Evolutionary conservation across 1,140 invertebrate species (phyloP).

Genomic region (Oedothorax gibbosus): DNA sequence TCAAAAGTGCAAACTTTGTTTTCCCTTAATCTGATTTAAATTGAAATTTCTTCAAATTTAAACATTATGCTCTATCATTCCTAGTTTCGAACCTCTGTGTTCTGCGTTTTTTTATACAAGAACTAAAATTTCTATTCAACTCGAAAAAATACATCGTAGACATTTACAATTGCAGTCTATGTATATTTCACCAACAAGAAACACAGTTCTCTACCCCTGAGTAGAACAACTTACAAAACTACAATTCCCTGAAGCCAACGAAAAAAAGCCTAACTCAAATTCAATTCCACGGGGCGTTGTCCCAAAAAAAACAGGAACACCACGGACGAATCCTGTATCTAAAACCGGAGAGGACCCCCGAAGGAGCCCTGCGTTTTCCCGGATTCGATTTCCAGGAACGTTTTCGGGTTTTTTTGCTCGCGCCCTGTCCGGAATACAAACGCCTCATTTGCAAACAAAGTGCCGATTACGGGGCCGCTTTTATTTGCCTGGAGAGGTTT

Average conservation of each 20-base stretch:
- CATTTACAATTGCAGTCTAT: too few relatives aligned
- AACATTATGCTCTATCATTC: too few relatives aligned
- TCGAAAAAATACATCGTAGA: too few relatives aligned
- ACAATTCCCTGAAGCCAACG: background rate
- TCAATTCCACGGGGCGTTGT: background rate
- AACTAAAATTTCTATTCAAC: too few relatives aligned
- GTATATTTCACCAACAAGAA: too few relatives aligned
- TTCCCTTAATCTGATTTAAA: too few relatives aligned
- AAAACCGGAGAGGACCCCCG: constrained; percentile 35
- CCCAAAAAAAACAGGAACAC: background rate
- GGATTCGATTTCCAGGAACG: constrained; percentile 55
- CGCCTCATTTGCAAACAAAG: constrained; percentile 58
- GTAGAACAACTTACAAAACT: too few relatives aligned
- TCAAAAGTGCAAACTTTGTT: too few relatives aligned
- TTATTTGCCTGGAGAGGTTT: constrained; percentile 59
- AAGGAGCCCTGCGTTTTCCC: constrained; percentile 27
- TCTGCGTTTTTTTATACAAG: too few relatives aligned
- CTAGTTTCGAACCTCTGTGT: too few relatives aligned
- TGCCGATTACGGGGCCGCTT: constrained; percentile 56
- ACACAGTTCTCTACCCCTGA: too few relatives aligned
- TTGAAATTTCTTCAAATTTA: too few relatives aligned
- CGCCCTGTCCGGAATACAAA: constrained; percentile 41
- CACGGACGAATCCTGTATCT: constrained; percentile 39
- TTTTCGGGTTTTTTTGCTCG: constrained; percentile 14
- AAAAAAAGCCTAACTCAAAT: background rate